Percentiles rank a stretch among this genome's conserved stretches.
Evolutionary conservation across 2,888 invertebrate genomes (phyloP).

Genomic region (Labia minor): DNA sequence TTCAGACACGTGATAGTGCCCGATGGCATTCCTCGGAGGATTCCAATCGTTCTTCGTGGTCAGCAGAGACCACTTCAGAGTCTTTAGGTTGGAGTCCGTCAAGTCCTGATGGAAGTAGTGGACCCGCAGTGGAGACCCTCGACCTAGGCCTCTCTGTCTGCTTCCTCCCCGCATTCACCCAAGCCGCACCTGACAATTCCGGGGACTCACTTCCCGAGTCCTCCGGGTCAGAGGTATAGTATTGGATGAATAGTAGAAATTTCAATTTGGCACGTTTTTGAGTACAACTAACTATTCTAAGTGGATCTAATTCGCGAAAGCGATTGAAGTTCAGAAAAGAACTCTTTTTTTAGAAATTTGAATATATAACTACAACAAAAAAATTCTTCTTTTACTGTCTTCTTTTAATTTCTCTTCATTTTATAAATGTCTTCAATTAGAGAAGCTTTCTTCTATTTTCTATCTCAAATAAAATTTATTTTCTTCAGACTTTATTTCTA

Average conservation of each 20-base stretch:
- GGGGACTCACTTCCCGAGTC: neutral
- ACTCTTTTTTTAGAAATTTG: too few species aligned
- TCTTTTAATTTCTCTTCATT: too few species aligned
- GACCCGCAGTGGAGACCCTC: neutral
- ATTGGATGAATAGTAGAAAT: neutral
- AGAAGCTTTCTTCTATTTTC: too few species aligned
- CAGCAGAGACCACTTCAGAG: neutral
- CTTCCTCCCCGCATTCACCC: neutral
- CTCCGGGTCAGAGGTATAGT: constrained; percentile 1
- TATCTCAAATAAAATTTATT: too few species aligned
- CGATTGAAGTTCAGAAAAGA: too few species aligned
- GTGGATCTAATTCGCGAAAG: too few species aligned
- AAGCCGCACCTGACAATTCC: neutral
- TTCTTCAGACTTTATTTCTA: too few species aligned
- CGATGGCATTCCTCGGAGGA: constrained; percentile 1
- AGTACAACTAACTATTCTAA: too few species aligned
- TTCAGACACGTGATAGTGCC: neutral
- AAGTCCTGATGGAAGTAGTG: neutral
- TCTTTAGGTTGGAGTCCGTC: neutral
- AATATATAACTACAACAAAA: too few species aligned
- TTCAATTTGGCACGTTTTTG: too few species aligned
- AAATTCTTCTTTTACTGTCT: too few species aligned
- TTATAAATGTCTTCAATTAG: too few species aligned
- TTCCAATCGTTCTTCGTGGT: neutral
- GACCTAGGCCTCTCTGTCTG: neutral